Base-by-base conservation (phyloP, 2,888 invertebrate genomes). In the Eretmocerus hayati region DNA sequence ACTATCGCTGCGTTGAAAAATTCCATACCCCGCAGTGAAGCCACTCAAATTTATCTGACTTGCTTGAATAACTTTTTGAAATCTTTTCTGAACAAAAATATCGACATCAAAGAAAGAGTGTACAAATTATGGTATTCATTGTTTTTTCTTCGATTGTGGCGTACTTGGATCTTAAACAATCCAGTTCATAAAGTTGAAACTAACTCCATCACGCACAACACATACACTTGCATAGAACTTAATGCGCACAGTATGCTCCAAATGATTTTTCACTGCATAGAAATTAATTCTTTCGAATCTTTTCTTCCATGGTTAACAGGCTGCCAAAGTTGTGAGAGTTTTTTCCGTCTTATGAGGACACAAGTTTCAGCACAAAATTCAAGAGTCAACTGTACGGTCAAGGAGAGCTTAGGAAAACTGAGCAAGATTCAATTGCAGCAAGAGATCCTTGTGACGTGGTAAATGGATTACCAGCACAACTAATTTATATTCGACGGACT, bases 91-190 rank as follows among this genome's bases (percentile, higher is more conserved):
- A 30, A 9, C 8, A 41, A 41, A 41, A 3, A 41, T 30, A 8
- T 41, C 6, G n/a, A 18, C 2, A 21, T 22, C 11, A 8, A n/a
- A 26, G 41, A 41, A 1, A 26, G 41, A 31, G n/a, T 41, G 8
- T 33, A 42, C 26, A 13, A 33, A 13, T 15, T 20, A 33, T 42
- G 33, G 42, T 42, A 31, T 33, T 21, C 32, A 15, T 18, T 33
- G 16, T 42, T 42, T 42, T 35, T 22, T 22, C n/a, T 41, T n/a
- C 19, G 41, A 18, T 31, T n/a, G 13, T 41, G 41, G 32, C 41
- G 32, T 3, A 13, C 13, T 4, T 42, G 22, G 22, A 15, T 33
- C 4, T 3, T 16, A 5, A 11, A 42, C 11, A 15, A 15, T 11
- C 15, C 22, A 15, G 32, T 8, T 5, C 22, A 42, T 33, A 22